These are phyloP conservation scores for Lordiphosa clarofinis DNA, from an alignment of 1,140 invertebrate species.

Conservation along the genomic window DNA sequence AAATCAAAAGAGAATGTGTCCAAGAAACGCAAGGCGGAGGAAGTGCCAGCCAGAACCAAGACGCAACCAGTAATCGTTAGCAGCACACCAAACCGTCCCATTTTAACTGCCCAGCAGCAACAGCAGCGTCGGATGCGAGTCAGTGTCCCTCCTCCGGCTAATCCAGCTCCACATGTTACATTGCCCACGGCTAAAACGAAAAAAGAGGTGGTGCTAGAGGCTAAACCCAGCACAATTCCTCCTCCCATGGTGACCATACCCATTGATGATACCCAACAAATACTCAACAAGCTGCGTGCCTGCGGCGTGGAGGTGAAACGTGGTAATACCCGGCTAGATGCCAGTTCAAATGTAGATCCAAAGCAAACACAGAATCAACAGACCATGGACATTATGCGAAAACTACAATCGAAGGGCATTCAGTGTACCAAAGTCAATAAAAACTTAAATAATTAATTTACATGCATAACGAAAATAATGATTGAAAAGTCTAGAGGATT, in stretches of 20 bases:
- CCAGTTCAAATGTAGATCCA: background rate
- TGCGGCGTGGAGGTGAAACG: constrained; percentile 64
- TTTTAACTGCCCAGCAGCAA: constrained; percentile 32
- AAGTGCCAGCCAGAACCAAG: background rate
- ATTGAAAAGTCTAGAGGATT: too few relatives aligned
- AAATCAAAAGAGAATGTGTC: constrained; percentile 45
- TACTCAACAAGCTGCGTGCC: constrained; percentile 62
- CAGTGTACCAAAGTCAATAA: constrained; percentile 56
- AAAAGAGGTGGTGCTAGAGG: constrained; percentile 4
- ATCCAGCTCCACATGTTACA: background rate
- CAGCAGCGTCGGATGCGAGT: constrained; percentile 12
- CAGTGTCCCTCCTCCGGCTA: background rate
- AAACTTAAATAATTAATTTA: constrained; percentile 4
- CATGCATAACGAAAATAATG: too few relatives aligned
- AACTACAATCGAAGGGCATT: constrained; percentile 67
- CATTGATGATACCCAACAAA: constrained; percentile 48
- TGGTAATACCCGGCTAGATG: constrained; percentile 25
- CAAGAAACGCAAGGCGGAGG: constrained; percentile 1
- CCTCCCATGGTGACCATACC: constrained; percentile 11
- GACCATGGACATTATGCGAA: constrained; percentile 61
- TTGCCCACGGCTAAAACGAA: constrained; percentile 18
- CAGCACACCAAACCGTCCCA: constrained; percentile 19
- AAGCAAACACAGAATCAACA: constrained; percentile 26
- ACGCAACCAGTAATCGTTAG: background rate
- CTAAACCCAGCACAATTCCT: background rate